Conservation (phyloP, 2,888 invertebrate genomes). For the Drosophila ustulata region DNA sequence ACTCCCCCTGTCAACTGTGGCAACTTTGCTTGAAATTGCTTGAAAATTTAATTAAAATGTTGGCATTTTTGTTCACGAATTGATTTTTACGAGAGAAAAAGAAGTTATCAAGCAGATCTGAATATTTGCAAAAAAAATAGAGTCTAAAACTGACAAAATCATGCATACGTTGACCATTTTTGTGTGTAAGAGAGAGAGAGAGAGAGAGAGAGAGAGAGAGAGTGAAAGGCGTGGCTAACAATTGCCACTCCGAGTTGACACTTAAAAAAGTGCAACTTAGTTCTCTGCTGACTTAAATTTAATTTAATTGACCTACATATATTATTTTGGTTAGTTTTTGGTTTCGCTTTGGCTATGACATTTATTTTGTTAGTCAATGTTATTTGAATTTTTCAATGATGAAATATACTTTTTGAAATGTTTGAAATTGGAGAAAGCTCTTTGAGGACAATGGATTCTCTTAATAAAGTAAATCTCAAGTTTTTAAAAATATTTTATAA, state of each 20-base stretch:
- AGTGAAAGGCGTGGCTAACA: slow-evolving; percentile 21
- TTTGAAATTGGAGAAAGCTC: too few species aligned
- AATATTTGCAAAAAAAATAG: slow-evolving; percentile 30
- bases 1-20: slow-evolving; percentile 51
- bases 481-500: too few species aligned
- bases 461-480: too few species aligned
- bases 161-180: slow-evolving; percentile 1
- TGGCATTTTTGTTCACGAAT: slow-evolving; percentile 63
- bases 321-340: slow-evolving; percentile 27
- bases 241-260: slow-evolving; percentile 14
- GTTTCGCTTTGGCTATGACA: not conserved
- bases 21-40: slow-evolving; percentile 66
- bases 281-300: slow-evolving; percentile 49
- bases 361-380: too few species aligned
- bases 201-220: not conserved
- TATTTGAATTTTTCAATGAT: too few species aligned
- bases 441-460: too few species aligned
- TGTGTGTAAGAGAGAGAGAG: not conserved
- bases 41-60: slow-evolving; percentile 75
- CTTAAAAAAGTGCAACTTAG: slow-evolving; percentile 19
- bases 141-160: slow-evolving; percentile 6
- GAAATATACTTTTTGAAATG: too few species aligned
- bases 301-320: slow-evolving; percentile 48
- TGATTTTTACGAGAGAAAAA: slow-evolving; percentile 49
- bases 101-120: slow-evolving; percentile 32